phyloP scores from a whole-genome alignment of 2,113 vertebrate species.

The Myiopsitta monachus region DNA sequence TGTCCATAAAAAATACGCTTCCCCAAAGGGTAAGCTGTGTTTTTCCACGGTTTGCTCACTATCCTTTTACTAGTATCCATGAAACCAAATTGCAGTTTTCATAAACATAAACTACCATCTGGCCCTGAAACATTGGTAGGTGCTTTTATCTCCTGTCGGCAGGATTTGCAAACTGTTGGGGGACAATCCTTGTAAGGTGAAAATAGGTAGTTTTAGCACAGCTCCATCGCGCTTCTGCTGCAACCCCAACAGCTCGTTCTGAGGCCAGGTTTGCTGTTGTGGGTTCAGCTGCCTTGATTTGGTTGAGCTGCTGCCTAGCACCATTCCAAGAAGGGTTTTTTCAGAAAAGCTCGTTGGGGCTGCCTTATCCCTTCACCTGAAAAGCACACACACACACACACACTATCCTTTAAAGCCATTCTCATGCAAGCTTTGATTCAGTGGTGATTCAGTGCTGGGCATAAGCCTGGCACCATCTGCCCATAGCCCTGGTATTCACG shows the following conservation, averaged over 20 bases:
- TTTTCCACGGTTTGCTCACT: background rate
- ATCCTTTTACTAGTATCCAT: conserved; percentile 46
- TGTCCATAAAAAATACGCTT: background rate
- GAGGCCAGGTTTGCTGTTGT: background rate
- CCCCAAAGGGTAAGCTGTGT: background rate
- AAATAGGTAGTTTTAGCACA: background rate
- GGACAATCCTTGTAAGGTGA: conserved; percentile 44
- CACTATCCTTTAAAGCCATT: background rate
- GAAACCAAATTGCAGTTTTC: conserved; percentile 45
- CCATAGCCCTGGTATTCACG: fast-evolving
- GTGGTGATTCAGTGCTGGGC: fast-evolving
- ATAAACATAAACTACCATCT: conserved; percentile 52
- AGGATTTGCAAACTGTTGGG: conserved; percentile 29
- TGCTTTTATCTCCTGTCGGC: background rate
- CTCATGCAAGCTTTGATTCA: background rate
- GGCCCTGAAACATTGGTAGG: conserved; percentile 1
- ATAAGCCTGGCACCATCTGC: background rate
- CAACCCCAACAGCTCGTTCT: fast-evolving
- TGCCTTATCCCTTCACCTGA: background rate
- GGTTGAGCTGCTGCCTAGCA: background rate
- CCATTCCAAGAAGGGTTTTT: background rate
- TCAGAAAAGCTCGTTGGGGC: background rate
- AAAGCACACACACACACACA: background rate
- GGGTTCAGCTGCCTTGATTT: background rate
- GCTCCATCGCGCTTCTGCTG: background rate